These are phyloP conservation scores for Periparus ater DNA, from an alignment of 2,797 vertebrate species.

Conservation along the genomic window DNA sequence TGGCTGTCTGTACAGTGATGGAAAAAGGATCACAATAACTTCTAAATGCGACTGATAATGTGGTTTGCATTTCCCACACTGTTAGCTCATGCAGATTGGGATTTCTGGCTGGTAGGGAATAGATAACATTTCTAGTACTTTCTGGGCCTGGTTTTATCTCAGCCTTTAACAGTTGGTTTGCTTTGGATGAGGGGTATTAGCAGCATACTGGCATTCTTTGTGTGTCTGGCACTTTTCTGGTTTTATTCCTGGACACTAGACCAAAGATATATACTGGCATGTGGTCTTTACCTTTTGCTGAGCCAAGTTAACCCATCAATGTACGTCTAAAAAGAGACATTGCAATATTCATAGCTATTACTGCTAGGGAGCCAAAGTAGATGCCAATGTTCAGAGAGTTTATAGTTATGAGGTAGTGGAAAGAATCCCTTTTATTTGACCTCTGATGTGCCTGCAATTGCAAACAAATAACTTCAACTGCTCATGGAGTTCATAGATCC, in stretches of 20 bases:
- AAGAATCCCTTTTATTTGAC: background rate
- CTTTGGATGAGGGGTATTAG: background rate
- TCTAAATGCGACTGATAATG: slow-evolving; percentile 26
- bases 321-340: background rate
- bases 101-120: slow-evolving; percentile 12
- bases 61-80: slow-evolving; percentile 26
- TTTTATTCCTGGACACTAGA: slow-evolving; percentile 26
- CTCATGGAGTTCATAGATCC: background rate
- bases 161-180: background rate
- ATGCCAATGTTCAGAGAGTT: background rate
- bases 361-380: background rate
- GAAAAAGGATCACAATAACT: slow-evolving; percentile 19
- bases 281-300: background rate
- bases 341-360: background rate
- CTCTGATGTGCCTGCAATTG: background rate
- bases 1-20: background rate
- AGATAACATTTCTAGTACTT: background rate
- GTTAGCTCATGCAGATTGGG: background rate
- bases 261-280: background rate
- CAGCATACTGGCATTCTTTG: background rate
- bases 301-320: background rate
- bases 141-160: background rate
- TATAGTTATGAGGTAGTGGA: background rate
- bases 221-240: background rate
- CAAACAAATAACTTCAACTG: background rate